Evolutionary conservation across 2,797 vertebrate genomes (phyloP), one percentile per base, ranked within the genome.

Genomic region (Otolemur crassicaudatus): DNA sequence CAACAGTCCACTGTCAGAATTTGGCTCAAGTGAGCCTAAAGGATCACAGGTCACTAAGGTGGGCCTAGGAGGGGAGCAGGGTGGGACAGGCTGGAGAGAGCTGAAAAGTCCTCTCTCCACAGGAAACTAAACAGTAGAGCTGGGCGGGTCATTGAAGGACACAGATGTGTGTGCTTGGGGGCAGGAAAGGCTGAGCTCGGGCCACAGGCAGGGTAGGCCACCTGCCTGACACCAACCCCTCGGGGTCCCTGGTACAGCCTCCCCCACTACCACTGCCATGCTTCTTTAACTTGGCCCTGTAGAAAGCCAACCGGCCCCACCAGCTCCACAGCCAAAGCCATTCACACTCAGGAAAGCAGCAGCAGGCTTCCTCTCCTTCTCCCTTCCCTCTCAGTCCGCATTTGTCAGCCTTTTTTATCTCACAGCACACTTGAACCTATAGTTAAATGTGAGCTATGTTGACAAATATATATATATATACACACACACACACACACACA

Each of bases 121-220:
- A 93, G 96, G 96, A 97, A 97, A 92, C 60, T 80, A 69, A 96
- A 95, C 72, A 94, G 79, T 81, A 61, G 81, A 23, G 34, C 49
- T 17, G 60, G 46, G 77, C 63, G 46, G 83, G 94, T 95, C 96
- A 95, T 49, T 53, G 60, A 53, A 96, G 92, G 97, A 92, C 93
- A 94, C 87, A 86, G 88, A 92, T 86, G 81, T 69, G 75, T 93
- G 79, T n/a, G 37, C 80, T 80, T 0, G 0, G 17, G 40, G 88
- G 90, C 72, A 22, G 61, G 23, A 75, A 46, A 89, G 31, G 79
- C 34, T 14, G 49, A 53, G 49, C 49, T 53, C 49, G 3, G 49
- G 13, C 56, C 17, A 13, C 34, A 80, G 87, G 56, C 37, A 67
- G 12, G n/a, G 46, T 19, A 31, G 49, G 69, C 49, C 37, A 17